Evolutionary conservation across 1,140 invertebrate species (phyloP).

Genomic region (Teleopsis dalmanni): DNA sequence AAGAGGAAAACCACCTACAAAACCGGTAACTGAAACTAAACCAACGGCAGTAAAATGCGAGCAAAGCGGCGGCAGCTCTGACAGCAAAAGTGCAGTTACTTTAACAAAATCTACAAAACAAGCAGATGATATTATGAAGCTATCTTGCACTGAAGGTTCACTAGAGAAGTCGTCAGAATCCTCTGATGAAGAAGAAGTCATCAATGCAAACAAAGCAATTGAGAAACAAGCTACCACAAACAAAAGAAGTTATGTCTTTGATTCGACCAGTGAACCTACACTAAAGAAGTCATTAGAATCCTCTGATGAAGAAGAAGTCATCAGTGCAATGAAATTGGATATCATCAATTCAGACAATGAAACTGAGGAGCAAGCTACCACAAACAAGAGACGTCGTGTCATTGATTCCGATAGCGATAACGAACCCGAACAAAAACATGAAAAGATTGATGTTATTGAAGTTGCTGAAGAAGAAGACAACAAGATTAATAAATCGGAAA

Average conservation of each 20-base stretch:
- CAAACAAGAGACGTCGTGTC: constrained; percentile 30
- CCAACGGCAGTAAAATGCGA: background rate
- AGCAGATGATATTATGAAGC: constrained; percentile 15
- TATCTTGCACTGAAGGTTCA: constrained; percentile 10
- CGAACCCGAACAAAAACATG: constrained; percentile 13
- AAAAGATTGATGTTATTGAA: constrained; percentile 18
- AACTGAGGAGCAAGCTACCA: constrained; percentile 8
- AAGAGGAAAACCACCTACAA: background rate
- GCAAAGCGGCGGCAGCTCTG: constrained; percentile 13
- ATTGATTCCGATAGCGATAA: constrained; percentile 35
- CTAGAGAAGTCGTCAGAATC: constrained; percentile 19
- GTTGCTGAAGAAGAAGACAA: constrained; percentile 7
- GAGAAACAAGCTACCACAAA: constrained; percentile 28
- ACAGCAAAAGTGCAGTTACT: constrained; percentile 19
- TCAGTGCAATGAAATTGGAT: constrained; percentile 24
- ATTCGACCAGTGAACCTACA: constrained; percentile 23
- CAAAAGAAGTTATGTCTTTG: too few species aligned
- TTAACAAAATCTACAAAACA: too few species aligned
- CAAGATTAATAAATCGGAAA: constrained; percentile 23
- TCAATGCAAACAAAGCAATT: constrained; percentile 34
- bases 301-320: constrained; percentile 2
- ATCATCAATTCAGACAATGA: constrained; percentile 26
- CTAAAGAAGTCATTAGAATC: too few species aligned
- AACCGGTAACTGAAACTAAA: background rate
- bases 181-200: constrained; percentile 36